These are phyloP conservation scores for Chloropsis hardwickii DNA, from an alignment of 2,113 vertebrate genomes.

Conservation along the genomic window DNA sequence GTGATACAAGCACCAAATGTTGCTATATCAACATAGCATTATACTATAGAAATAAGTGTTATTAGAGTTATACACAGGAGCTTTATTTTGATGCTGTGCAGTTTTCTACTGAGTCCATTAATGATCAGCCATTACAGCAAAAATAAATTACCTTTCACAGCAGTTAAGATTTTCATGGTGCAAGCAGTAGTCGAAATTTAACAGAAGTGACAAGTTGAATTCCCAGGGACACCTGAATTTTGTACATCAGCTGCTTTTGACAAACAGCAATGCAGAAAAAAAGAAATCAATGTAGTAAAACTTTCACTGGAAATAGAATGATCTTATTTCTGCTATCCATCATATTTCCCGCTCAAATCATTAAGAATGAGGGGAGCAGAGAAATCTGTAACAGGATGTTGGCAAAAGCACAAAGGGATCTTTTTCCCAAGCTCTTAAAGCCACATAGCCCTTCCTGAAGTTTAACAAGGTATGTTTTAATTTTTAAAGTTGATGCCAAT, in stretches of 20 bases:
- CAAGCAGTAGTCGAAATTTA: neutral
- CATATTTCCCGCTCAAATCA: neutral
- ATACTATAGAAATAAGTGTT: neutral
- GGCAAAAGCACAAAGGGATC: neutral
- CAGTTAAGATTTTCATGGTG: neutral
- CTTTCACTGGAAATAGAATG: neutral
- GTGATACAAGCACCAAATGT: neutral
- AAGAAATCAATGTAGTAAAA: neutral
- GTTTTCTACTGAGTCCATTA: neutral
- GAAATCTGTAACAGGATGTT: neutral
- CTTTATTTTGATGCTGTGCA: neutral
- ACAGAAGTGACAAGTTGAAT: neutral
- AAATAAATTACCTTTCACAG: neutral
- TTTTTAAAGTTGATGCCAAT: neutral
- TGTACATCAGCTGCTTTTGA: neutral
- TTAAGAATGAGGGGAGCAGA: neutral
- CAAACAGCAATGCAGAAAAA: neutral
- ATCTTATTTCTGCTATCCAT: constrained; percentile 42
- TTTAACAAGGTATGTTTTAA: neutral
- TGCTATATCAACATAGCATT: neutral
- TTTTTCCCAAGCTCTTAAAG: neutral
- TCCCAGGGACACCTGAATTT: neutral
- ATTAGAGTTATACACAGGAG: neutral
- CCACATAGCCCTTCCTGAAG: neutral
- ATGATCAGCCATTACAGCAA: neutral